phyloP scores from a whole-genome alignment of 2,888 invertebrate genomes.

The Lycaena phlaeas region DNA sequence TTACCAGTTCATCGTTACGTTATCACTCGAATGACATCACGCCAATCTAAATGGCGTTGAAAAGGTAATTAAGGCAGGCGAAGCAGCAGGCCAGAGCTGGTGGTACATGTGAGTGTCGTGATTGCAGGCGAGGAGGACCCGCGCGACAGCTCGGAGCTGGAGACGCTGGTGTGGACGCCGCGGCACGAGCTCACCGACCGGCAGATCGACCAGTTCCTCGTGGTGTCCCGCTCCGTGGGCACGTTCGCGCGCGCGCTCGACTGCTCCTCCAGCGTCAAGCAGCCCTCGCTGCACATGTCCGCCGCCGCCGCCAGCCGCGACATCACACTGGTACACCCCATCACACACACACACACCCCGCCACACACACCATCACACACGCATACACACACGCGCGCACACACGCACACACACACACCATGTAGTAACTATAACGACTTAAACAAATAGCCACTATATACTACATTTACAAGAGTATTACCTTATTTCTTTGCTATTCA shows the following conservation, averaged over 20 bases:
- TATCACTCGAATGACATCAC: no score
- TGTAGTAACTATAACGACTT: no score
- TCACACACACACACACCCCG: not conserved
- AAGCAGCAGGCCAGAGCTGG: no score
- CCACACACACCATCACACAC: no score
- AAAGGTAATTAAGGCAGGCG: no score
- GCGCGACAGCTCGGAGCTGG: conserved; percentile 83
- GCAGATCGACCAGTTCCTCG: conserved; percentile 99
- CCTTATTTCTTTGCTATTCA: no score
- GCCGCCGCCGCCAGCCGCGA: conserved; percentile 99
- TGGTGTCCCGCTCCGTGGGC: conserved; percentile 94
- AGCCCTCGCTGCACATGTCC: conserved; percentile 99
- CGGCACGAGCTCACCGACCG: conserved; percentile 92
- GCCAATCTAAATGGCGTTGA: no score
- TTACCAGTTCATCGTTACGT: no score
- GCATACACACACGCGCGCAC: no score
- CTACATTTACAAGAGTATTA: no score
- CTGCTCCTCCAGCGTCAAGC: conserved; percentile 97
- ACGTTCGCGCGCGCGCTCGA: conserved; percentile 99
- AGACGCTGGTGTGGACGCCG: conserved; percentile 96
- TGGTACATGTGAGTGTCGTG: not conserved
- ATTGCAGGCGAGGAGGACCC: conserved; percentile 73
- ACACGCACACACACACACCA: no score
- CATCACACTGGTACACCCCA: conserved; percentile 89
- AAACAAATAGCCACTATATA: no score